Evolutionary conservation across 2,797 vertebrate species (phyloP).

Genomic region (Falco naumanni): DNA sequence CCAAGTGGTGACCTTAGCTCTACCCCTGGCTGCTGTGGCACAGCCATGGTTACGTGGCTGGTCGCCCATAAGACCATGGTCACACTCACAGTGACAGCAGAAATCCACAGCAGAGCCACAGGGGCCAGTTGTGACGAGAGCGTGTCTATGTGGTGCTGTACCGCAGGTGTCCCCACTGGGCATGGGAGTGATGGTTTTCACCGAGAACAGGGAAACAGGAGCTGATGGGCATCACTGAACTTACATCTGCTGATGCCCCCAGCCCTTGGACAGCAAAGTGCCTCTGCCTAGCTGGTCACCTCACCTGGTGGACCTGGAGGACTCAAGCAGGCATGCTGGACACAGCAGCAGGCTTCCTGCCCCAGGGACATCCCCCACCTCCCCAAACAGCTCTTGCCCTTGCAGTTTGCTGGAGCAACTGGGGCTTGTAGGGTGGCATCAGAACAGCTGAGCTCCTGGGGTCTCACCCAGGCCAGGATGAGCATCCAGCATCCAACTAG

Average conservation of each 20-base stretch:
- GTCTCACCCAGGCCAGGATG: background rate
- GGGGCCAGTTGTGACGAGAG: background rate
- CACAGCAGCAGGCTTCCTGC: background rate
- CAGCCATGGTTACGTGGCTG: accelerated
- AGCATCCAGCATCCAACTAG: background rate
- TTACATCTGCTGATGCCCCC: background rate
- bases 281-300: background rate
- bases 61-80: background rate
- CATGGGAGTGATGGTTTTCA: accelerated
- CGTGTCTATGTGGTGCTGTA: accelerated
- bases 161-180: background rate
- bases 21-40: background rate
- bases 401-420: background rate
- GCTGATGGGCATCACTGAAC: background rate
- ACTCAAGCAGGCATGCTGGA: background rate
- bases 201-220: background rate
- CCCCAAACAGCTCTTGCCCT: background rate
- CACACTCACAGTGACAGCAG: background rate
- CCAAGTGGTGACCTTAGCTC: background rate
- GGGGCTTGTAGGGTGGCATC: background rate
- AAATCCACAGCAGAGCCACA: background rate
- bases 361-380: background rate
- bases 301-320: background rate
- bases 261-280: background rate
- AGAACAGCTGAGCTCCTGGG: background rate